Percentiles rank a stretch among this genome's conserved stretches.
Evolutionary conservation across 2,113 vertebrate genomes (phyloP).

Genomic region (Gobio gobio): DNA sequence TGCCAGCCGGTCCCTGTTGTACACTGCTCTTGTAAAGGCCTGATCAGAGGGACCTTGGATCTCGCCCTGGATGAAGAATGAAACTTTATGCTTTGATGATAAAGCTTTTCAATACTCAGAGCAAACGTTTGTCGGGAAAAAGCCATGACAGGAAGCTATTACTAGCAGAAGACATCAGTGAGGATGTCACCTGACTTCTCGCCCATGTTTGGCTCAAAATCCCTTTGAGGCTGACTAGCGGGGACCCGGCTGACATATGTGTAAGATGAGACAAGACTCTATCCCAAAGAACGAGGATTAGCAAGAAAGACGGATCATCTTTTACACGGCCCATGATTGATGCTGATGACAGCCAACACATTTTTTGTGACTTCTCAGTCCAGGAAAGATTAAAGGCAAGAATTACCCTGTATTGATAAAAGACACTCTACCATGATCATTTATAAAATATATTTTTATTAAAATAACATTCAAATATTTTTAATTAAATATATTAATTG

Average conservation of each 20-base stretch:
- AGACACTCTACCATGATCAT: background rate
- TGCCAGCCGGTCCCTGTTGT: background rate
- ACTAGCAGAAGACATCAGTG: constrained; percentile 13
- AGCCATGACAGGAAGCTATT: constrained; percentile 22
- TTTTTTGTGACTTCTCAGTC: background rate
- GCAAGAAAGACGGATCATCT: background rate
- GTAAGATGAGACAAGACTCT: constrained; percentile 34
- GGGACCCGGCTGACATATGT: constrained; percentile 21
- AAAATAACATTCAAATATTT: too few species aligned
- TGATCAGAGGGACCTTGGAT: constrained; percentile 17
- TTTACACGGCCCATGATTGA: background rate
- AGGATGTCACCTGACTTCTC: constrained; percentile 30
- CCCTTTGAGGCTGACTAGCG: constrained; percentile 1
- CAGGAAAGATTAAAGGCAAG: background rate
- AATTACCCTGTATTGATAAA: background rate
- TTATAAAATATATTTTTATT: background rate
- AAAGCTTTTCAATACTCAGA: constrained; percentile 41
- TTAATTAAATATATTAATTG: too few species aligned
- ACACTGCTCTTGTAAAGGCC: background rate
- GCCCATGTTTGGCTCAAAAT: constrained; percentile 23
- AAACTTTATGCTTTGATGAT: constrained; percentile 38
- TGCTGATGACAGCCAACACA: background rate
- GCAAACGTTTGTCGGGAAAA: constrained; percentile 42
- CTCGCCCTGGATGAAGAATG: constrained; percentile 15
- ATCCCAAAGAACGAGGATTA: background rate